These are phyloP conservation scores for Caenorhabditis brenneri DNA, from an alignment of 1,140 invertebrate genomes.

Conservation along the genomic window DNA sequence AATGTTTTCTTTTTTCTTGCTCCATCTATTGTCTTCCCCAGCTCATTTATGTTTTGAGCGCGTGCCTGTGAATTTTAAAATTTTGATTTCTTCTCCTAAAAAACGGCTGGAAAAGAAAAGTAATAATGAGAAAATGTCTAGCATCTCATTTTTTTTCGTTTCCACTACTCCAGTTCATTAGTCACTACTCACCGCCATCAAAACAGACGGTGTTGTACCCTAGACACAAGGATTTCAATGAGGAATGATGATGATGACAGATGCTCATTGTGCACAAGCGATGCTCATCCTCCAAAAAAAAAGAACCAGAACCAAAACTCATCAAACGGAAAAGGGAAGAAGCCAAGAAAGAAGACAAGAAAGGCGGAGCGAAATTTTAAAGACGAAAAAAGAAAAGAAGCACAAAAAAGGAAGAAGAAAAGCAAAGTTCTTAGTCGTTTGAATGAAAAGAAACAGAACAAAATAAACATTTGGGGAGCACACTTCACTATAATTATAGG, in stretches of 20 bases:
- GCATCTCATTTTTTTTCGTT: background rate
- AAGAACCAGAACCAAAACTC: background rate
- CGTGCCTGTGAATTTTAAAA: background rate
- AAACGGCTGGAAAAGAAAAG: background rate
- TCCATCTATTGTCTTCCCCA: background rate
- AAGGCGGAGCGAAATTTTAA: background rate
- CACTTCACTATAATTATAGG: background rate
- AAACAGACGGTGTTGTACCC: background rate
- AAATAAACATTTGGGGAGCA: background rate
- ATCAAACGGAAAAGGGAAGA: background rate
- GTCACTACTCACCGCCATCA: background rate
- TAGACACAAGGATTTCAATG: background rate
- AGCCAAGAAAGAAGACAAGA: background rate
- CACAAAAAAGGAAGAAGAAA: background rate
- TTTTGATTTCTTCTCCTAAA: background rate
- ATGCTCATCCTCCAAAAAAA: background rate
- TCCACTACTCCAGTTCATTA: background rate
- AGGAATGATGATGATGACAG: background rate
- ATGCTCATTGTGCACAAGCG: background rate
- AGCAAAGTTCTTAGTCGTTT: background rate
- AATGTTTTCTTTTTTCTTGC: background rate
- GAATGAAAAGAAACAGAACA: background rate
- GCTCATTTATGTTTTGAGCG: background rate
- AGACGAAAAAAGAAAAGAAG: background rate
- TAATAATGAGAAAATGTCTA: constrained; percentile 5